Evolutionary conservation across 2,113 vertebrate species (phyloP), one percentile per base, ranked within the genome.

Genomic region (Cathartes aura): DNA sequence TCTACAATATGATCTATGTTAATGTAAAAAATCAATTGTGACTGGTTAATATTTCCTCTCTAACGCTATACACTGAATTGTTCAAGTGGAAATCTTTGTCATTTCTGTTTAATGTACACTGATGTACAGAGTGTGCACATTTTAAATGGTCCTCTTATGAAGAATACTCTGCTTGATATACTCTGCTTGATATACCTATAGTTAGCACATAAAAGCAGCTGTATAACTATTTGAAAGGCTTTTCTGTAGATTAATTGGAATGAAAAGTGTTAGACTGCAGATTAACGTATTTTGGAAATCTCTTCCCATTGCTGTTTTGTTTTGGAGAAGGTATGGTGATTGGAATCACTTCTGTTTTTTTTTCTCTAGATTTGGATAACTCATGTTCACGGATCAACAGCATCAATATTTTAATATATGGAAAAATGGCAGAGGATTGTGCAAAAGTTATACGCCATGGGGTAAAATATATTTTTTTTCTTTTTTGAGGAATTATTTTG

Each of bases 381-480:
- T 85, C 30, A 8, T 43, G 43, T 92, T 84, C 81, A 52, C 74
- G 50, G 23, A 58, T 47, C 38, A 94, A 59, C 40, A 95, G 90
- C 76, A 87, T 98, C 94, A 96, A 85, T 97, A 55, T 97, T 88
- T 95, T 96, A 63, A 90, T 98, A 86, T 97, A 98, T 58, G 98
- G 98, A 94, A 97, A 97, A 89, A 91, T 98, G 97, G 98, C 97
- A 87, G 89, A 97, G 32, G 94, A 98, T 22, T 98, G 97, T 96
- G 95, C 93, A 55, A 95, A 88, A 87, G n/a, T 97, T 94, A 66
- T 93, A 73, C 82, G 3, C 30, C n/a, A 87, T 73, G 97, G 97
- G 97, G 98, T 98, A 98, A 98, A 53, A 40, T 56, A 36, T 12
- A 43, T 66, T 6, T 56, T 50, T 40, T 36, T 43, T 76, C 17